phyloP scores from a whole-genome alignment of 2,113 vertebrate genomes.

The Cyanoramphus novaezelandiae region DNA sequence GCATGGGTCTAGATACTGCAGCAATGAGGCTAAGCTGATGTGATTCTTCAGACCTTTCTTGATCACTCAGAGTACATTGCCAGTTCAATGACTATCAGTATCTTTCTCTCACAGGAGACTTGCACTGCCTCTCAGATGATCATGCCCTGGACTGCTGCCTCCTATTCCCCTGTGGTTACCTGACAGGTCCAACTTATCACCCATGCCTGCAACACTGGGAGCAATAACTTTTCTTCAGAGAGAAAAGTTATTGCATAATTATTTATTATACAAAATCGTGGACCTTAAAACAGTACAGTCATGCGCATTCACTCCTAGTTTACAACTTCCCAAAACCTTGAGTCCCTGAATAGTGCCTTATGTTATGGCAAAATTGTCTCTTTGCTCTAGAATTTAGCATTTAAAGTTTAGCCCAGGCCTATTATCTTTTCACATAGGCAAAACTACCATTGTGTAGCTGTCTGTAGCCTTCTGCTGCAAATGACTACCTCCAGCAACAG shows the following conservation, averaged over 20 bases:
- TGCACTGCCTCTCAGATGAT: neutral
- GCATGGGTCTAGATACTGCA: neutral
- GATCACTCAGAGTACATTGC: neutral
- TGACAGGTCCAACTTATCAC: neutral
- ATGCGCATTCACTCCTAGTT: neutral
- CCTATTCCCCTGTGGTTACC: neutral
- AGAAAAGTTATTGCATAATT: neutral
- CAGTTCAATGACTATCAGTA: neutral
- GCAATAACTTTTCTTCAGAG: neutral
- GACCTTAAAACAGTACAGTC: neutral
- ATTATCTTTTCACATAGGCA: neutral
- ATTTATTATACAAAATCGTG: neutral
- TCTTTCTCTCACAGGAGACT: neutral
- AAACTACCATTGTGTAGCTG: neutral
- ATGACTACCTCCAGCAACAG: neutral
- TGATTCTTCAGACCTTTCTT: neutral
- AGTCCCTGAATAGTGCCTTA: neutral
- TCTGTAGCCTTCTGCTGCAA: neutral
- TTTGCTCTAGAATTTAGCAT: neutral
- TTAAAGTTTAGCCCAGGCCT: neutral
- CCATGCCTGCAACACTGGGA: neutral
- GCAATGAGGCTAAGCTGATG: neutral
- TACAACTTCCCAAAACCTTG: neutral
- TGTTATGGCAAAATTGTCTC: neutral
- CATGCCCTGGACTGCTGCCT: neutral